Percentiles rank a stretch among this genome's conserved stretches.
These are phyloP conservation scores for Cataglyphis altisquamis DNA, from an alignment of 2,888 invertebrate species.

Conservation along the genomic window DNA sequence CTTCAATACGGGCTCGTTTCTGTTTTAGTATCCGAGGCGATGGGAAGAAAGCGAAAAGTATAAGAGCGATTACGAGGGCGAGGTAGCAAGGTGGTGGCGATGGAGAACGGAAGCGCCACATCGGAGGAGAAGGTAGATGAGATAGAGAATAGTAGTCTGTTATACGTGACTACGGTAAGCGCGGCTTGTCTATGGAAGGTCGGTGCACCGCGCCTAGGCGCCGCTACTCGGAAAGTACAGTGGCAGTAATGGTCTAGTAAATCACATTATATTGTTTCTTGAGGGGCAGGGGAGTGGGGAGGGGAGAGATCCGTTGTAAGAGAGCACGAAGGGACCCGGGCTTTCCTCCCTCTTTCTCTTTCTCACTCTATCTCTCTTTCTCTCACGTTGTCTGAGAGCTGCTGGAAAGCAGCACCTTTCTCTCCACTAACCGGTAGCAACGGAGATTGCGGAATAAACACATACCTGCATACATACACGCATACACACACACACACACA, in stretches of 20 bases:
- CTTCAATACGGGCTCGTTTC: neutral
- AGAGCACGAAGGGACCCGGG: slow-evolving; percentile 57
- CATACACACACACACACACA: slow-evolving; percentile 17
- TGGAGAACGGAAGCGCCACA: slow-evolving; percentile 14
- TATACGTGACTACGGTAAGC: slow-evolving; percentile 75
- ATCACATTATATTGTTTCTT: slow-evolving; percentile 86
- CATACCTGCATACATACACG: slow-evolving; percentile 38
- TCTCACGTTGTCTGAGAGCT: slow-evolving; percentile 57
- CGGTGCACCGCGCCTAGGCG: slow-evolving; percentile 77
- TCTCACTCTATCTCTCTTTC: neutral
- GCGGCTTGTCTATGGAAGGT: slow-evolving; percentile 73
- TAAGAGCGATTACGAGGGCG: slow-evolving; percentile 25
- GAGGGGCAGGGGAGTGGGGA: slow-evolving; percentile 70
- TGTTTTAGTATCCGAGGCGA: neutral
- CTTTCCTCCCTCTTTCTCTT: slow-evolving; percentile 4
- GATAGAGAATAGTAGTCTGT: slow-evolving; percentile 76
- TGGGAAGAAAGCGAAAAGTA: slow-evolving; percentile 4
- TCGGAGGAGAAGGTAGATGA: slow-evolving; percentile 61
- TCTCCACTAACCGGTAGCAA: slow-evolving; percentile 60
- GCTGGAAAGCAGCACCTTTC: slow-evolving; percentile 62
- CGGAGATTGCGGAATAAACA: slow-evolving; percentile 72
- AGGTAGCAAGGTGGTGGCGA: slow-evolving; percentile 3
- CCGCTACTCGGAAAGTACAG: slow-evolving; percentile 81
- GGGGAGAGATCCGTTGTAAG: slow-evolving; percentile 66
- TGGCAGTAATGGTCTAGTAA: slow-evolving; percentile 84